Evolutionary conservation across 1,140 invertebrate species (phyloP), one percentile per base, ranked within the genome.

Genomic region (Hycleus phaleratus): DNA sequence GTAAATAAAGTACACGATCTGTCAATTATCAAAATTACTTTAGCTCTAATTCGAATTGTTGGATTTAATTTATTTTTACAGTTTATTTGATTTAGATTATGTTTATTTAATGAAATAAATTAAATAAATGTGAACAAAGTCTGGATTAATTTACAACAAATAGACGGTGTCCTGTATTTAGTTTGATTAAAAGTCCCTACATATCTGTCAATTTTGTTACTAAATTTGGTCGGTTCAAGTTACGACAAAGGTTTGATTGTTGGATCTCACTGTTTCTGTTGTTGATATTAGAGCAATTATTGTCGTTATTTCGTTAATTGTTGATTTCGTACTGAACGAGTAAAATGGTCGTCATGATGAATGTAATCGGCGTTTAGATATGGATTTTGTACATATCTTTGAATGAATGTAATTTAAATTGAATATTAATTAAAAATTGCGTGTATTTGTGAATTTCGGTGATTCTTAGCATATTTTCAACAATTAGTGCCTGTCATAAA

Each of bases 331-430:
- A 7, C 32, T 5, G 32, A 32, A 32, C 7, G 32, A 46, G 42
- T 26, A 62, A 62, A 55, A 62, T 62, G 61, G 61, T 62, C 51
- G 61, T 50, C 54, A 24, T 50, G 25, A 44, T 8, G 59, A 62
- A 56, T 49, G 42, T 49, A 49, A 56, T 63, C 42, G 42, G 42
- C 47, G 50, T 56, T 63, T 60, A 59, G 50, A 60, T 47, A 52
- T 59, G 49, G 49, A 59, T 61, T 64, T 64, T 61, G 54, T 64
- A 59, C 46, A 56, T 64, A 61, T 54, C 48, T 56, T 42, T 25
- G 38, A 51, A 7, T 50, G 56, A 56, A 64, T 5, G 46, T 58
- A 49, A 49, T 51, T 46, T 9, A 8, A 50, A 56, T 56, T 6
- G 9, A 24, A 12, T 45, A 4, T 6, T 12, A 24, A 45, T 45